Evolutionary conservation across 2,888 invertebrate species (phyloP), one percentile per base, ranked within the genome.

Genomic region (Frankliniella fusca): DNA sequence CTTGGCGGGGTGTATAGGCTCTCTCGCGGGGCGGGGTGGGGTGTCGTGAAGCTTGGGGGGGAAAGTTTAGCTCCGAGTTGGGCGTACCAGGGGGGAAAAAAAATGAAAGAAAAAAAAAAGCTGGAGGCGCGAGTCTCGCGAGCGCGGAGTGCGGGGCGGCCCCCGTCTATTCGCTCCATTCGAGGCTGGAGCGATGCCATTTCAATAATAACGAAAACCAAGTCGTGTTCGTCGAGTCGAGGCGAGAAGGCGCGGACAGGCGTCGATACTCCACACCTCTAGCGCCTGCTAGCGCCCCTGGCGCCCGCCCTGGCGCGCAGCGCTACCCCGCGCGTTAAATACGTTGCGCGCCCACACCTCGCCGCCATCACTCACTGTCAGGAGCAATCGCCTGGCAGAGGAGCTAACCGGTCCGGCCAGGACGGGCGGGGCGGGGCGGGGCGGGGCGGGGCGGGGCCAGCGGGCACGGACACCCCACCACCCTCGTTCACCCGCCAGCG

Each of bases 141-240:
- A 5, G 15, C 15, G 54, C 15, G 18, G 15, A 5, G 15, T 11
- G 20, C 54, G 54, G 54, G 54, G 18, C 54, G 20, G 20, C 15
- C 54, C 54, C 3, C 38, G 38, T 2, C 38, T 38, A 38, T 38
- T 38, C 70, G 27, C 70, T 9, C 27, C 70, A 76, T 76, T 76
- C 27, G 70, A 27, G 70, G 27, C 70, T 76, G 70, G 70, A 76
- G 23, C 70, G 70, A 23, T 27, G 70, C 70, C 70, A 76, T 76
- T 23, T 8, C 70, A 76, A 76, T 76, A 76, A 76, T 61, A 61
- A 61, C 61, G 18, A 12, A 18, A 54, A 54, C 54, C 38, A 38
- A 38, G 38, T 38, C 38, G 38, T 38, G 38, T 38, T 18, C 20
- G 15, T 8, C 5, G 54, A 12, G 54, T 3, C 54, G 54, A 2